Conservation (phyloP, 1,140 invertebrate genomes). For the Drosophila tristis region DNA sequence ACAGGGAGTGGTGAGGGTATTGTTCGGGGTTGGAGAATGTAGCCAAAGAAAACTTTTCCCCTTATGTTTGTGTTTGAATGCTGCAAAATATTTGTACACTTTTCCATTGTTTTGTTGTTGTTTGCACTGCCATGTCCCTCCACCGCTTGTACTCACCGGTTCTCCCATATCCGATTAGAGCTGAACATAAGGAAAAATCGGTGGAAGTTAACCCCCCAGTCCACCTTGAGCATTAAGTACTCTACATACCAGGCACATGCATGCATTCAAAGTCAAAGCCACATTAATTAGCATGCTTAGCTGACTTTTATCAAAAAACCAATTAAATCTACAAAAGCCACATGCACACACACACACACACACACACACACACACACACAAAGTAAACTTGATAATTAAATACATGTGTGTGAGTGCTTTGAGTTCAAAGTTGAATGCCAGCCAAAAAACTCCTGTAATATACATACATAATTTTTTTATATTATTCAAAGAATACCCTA, state of each 20-base stretch:
- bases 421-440: conserved; percentile 62
- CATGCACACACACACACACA: conserved; percentile 15
- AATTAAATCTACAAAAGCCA: conserved; percentile 64
- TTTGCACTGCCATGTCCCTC: conserved; percentile 22
- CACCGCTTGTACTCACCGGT: not conserved
- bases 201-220: conserved; percentile 1
- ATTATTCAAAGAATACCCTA: not conserved
- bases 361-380: conserved; percentile 13
- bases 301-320: conserved; percentile 80
- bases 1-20: no score
- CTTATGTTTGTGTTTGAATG: conserved; percentile 33
- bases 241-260: not conserved
- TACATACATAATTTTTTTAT: conserved; percentile 27
- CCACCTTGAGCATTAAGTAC: conserved; percentile 22
- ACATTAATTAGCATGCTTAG: conserved; percentile 81
- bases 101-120: conserved; percentile 15
- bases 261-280: conserved; percentile 68
- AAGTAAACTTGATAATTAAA: conserved; percentile 71
- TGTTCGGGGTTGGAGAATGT: not conserved
- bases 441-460: conserved; percentile 29
- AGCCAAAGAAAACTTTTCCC: conserved; percentile 31
- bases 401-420: conserved; percentile 47
- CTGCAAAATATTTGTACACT: conserved; percentile 44
- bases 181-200: conserved; percentile 1
- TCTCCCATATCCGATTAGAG: not conserved